These are phyloP conservation scores for Phacellophora camtschatica DNA, from an alignment of 30 jellyfish, hydroid and myxozoan genomes.

Conservation along the genomic window DNA sequence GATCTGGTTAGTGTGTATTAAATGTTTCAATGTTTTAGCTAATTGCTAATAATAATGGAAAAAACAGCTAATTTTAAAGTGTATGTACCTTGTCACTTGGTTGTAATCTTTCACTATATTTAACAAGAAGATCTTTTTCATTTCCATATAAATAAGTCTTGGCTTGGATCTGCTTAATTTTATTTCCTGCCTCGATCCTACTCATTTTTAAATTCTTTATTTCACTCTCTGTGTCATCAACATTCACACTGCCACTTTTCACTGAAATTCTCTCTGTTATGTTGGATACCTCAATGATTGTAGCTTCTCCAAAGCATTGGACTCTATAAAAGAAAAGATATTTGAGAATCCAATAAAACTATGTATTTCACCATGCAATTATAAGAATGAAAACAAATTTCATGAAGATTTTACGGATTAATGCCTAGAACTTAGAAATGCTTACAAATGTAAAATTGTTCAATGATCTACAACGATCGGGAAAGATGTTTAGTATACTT, in stretches of 20 bases:
- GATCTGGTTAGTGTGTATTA: too few species aligned
- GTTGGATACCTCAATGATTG: slow-evolving; percentile 60
- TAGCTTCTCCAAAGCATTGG: slow-evolving; percentile 58
- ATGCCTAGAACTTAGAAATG: too few species aligned
- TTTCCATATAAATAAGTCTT: background rate
- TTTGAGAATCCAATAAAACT: too few species aligned
- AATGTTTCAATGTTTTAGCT: too few species aligned
- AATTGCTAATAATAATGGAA: too few species aligned
- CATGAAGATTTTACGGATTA: too few species aligned
- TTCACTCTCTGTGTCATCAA: slow-evolving; percentile 16
- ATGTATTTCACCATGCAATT: too few species aligned
- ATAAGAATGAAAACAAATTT: too few species aligned
- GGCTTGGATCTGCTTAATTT: background rate
- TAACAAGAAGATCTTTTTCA: slow-evolving; percentile 13
- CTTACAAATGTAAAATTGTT: too few species aligned
- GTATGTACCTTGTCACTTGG: background rate
- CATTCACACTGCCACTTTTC: background rate
- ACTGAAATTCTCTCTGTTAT: background rate
- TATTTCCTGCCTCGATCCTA: background rate
- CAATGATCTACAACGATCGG: too few species aligned
- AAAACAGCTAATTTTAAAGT: too few species aligned
- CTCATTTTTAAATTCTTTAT: background rate
- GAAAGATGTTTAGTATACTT: too few species aligned
- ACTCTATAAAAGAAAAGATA: slow-evolving; percentile 53
- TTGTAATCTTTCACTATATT: slow-evolving; percentile 18